Conservation (phyloP, 2,888 invertebrate species). For the Calliphora vomitoria region DNA sequence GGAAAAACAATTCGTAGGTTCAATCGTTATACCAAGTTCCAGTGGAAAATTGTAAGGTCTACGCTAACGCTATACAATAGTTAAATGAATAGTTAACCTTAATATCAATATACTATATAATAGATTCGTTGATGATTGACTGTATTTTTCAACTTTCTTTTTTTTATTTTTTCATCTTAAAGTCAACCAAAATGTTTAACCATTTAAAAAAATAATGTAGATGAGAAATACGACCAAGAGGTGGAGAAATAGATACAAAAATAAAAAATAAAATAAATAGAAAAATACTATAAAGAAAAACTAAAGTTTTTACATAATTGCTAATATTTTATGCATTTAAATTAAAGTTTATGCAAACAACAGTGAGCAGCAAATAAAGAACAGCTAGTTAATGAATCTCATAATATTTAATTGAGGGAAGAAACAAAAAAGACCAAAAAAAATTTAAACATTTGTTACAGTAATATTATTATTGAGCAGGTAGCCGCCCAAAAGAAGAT, state of each 20-base stretch:
- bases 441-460: no score
- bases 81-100: no score
- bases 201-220: slow-evolving; percentile 34
- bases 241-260: not conserved
- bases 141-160: not conserved
- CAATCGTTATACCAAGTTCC: no score
- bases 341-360: slow-evolving; percentile 68
- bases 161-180: slow-evolving; percentile 2
- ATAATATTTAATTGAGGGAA: no score
- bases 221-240: not conserved
- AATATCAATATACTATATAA: no score
- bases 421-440: no score
- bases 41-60: no score
- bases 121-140: no score
- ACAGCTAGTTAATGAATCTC: not conserved
- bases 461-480: no score
- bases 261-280: slow-evolving; percentile 5
- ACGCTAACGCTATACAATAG: no score
- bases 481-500: no score
- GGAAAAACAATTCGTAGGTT: no score
- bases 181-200: slow-evolving; percentile 41
- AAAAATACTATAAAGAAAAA: slow-evolving; percentile 50
- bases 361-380: slow-evolving; percentile 8
- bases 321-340: slow-evolving; percentile 71
- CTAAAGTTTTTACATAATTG: slow-evolving; percentile 72